Evolutionary conservation across 2,888 invertebrate species (phyloP).

Genomic region (Apamea crenata): DNA sequence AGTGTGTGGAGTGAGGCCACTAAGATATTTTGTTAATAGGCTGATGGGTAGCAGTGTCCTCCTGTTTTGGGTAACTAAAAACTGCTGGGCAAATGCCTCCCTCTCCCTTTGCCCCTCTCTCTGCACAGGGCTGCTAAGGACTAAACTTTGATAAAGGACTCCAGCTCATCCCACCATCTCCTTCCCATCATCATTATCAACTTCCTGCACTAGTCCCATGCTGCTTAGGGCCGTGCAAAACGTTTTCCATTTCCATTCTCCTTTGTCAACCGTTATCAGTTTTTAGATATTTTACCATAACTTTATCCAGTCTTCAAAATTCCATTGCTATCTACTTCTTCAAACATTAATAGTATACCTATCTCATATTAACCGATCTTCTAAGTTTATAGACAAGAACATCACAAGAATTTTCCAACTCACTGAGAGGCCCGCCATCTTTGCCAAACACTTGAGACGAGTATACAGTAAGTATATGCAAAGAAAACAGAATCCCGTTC

Average conservation of each 20-base stretch:
- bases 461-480: slow-evolving; percentile 33
- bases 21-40: background rate
- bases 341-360: background rate
- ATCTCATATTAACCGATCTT: slow-evolving; percentile 20
- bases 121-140: background rate
- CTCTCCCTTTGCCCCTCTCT: too few species aligned
- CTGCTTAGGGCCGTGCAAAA: background rate
- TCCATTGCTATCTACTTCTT: too few species aligned
- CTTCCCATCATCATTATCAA: background rate
- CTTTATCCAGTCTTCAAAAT: background rate
- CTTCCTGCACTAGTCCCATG: background rate
- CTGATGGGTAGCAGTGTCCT: background rate
- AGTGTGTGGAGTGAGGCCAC: background rate
- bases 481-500: slow-evolving; percentile 54
- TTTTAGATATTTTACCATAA: too few species aligned
- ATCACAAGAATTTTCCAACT: slow-evolving; percentile 1
- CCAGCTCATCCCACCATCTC: background rate
- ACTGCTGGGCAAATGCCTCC: background rate
- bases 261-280: background rate
- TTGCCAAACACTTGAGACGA: slow-evolving; percentile 34
- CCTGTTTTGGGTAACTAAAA: background rate
- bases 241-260: background rate
- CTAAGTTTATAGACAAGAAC: slow-evolving; percentile 1
- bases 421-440: slow-evolving; percentile 3
- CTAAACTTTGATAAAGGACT: background rate